Base-by-base conservation (phyloP, 2,888 invertebrate genomes). In the Rhagophthalmus giganteus region DNA sequence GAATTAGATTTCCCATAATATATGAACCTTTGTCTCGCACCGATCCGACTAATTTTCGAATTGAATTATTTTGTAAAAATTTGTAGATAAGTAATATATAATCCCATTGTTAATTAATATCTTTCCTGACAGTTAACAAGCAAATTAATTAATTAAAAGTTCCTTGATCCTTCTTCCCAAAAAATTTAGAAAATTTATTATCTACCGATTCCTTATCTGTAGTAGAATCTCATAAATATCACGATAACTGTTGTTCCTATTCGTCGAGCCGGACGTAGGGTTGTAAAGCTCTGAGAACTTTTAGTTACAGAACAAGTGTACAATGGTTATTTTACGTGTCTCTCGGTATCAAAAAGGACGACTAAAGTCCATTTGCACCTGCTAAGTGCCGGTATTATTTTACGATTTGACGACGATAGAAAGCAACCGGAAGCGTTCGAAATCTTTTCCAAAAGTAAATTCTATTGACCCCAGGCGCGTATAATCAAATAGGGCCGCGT, bases 311-410 rank as follows among this genome's bases (percentile, higher is more conserved):
- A 40, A 39, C 47, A 47, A 47, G 39, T 47, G 47, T 47, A 39
- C 33, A 34, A 39, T 47, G 16, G 33, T 27, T 16, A 39, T 47
- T 39, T 41, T 47, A 42, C 57, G 55, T 57, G 57, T 35, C 32
- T 53, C 52, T 44, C 46, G 53, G 53, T 53, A 58, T 55, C 49
- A 41, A 52, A 47, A 42, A 42, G 40, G 50, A 30, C 45, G 16
- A 20, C 44, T 40, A 45, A 35, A 47, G 42, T 45, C 51, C 46
- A 54, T 59, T 59, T 59, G 53, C 59, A 59, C 59, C 59, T 59
- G 59, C 59, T 49, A 40, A 37, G 38, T 55, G 39, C 45, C 27
- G 47, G 37, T 48, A 46, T 46, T 50, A 48, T 44, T 54, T 56
- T 52, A 54, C 39, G 51, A 56, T 56, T 35, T 44, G 13, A 13